These are phyloP conservation scores for Augiades crinisus DNA, from an alignment of 2,888 invertebrate species.

Conservation along the genomic window DNA sequence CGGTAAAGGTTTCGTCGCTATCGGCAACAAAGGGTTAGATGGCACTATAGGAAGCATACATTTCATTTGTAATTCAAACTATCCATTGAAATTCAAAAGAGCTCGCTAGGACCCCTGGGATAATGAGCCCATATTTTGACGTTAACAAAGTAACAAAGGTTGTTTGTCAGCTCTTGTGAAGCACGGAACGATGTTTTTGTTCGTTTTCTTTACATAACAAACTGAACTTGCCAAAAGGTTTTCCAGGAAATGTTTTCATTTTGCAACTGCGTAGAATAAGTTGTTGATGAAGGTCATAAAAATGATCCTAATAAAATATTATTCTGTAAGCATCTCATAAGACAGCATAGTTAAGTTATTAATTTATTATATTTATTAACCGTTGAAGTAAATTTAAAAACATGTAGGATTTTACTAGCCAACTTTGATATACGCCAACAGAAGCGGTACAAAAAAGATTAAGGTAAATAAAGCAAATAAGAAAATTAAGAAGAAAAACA, in stretches of 20 bases:
- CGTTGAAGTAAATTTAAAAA: too few relatives aligned
- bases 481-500: too few relatives aligned
- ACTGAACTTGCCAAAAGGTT: background rate
- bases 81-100: conserved; percentile 23
- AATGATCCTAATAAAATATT: too few relatives aligned
- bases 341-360: too few relatives aligned
- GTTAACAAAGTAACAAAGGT: conserved; percentile 15
- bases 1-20: too few relatives aligned
- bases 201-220: conserved; percentile 11
- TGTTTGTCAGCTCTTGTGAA: conserved; percentile 10
- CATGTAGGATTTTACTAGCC: too few relatives aligned
- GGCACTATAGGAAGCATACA: background rate
- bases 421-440: too few relatives aligned
- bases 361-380: too few relatives aligned
- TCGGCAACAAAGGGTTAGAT: conserved; percentile 3
- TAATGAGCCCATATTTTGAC: conserved; percentile 24
- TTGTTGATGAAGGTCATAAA: too few relatives aligned
- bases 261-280: background rate
- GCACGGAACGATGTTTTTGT: conserved; percentile 12
- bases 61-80: conserved; percentile 24
- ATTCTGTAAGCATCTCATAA: too few relatives aligned
- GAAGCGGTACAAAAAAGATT: too few relatives aligned
- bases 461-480: too few relatives aligned
- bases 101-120: conserved; percentile 12
- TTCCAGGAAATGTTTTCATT: background rate